Base-by-base conservation (phyloP, 2,113 vertebrate genomes). In the Zosterops lateralis region DNA sequence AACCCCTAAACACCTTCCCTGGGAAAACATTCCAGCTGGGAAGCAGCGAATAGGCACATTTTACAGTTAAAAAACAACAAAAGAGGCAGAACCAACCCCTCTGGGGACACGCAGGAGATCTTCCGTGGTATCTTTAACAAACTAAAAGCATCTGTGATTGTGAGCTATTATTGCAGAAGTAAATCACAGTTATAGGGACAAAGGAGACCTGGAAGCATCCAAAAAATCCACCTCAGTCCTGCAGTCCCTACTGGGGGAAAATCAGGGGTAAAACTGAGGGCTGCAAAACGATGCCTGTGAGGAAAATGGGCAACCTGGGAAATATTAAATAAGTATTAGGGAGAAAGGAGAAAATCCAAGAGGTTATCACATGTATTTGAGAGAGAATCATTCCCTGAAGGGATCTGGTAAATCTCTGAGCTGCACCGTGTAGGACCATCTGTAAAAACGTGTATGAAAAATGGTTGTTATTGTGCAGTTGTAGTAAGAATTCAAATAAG, bases 1-100 rank as follows among this genome's bases (percentile, higher is more conserved):
- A 0, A 0, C 7, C 58, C 19, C 17, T 9, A 16, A 51, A 20
- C 22, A 12, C 17, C 75, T 25, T 62, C 71, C 31, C 31, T 0
- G 1, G n/a, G 79, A 48, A 32, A 38, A 38, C 2, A 28, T 48
- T 82, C 42, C 56, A 1, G 1, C 42, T 21, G 29, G 68, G 54
- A 71, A 38, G 38, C 44, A 67, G 68, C 0, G 0, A 12, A 1
- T 16, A 10, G 26, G 6, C 29, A 48, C 14, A 57, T 48, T 12
- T 82, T 17, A 18, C 38, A 62, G n/a, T 2, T 53, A 51, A 78
- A 75, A 89, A 36, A n/a, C 19, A 74, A 21, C n/a, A 66, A 48
- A 67, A 70, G 19, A 58, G 47, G 20, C 40, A 87, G 60, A 64
- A n/a, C 8, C 31, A 42, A 16, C 34, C 57, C 40, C 40, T 57